Percentiles rank a stretch among this genome's conserved stretches.
phyloP scores from a whole-genome alignment of 1,140 invertebrate genomes.

The Leptinotarsa defecta region DNA sequence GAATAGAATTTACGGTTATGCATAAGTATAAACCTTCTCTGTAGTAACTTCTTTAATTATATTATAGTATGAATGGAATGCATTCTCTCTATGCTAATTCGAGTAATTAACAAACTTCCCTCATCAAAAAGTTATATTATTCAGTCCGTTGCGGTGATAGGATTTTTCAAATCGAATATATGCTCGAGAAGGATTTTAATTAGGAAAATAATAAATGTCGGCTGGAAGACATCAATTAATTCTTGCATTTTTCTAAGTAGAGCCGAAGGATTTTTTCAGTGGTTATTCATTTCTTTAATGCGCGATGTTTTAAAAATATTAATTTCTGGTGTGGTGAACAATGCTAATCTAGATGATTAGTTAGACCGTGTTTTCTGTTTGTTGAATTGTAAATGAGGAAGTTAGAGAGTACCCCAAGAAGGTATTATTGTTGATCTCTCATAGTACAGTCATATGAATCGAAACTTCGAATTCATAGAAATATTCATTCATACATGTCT shows the following conservation, averaged over 20 bases:
- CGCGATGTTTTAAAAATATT: no score
- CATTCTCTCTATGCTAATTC: neutral
- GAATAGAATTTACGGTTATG: neutral
- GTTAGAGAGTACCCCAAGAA: no score
- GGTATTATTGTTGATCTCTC: no score
- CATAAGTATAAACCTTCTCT: neutral
- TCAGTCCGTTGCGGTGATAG: neutral
- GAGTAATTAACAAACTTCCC: slow-evolving; percentile 9
- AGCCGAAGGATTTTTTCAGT: no score
- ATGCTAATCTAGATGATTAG: no score
- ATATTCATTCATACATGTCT: no score
- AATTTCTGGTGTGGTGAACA: no score
- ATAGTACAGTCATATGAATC: no score
- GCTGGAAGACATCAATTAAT: slow-evolving; percentile 3
- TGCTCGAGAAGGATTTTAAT: neutral
- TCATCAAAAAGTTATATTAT: slow-evolving; percentile 14
- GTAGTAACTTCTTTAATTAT: slow-evolving; percentile 6
- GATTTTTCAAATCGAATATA: slow-evolving; percentile 3
- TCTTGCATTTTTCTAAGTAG: neutral
- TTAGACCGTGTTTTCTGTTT: no score
- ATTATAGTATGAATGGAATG: slow-evolving; percentile 10
- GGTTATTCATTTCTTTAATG: no score
- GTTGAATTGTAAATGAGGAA: no score
- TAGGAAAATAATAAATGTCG: slow-evolving; percentile 5
- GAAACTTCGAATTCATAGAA: no score